These are phyloP conservation scores for Boleophthalmus pectinirostris DNA, from an alignment of 2,113 vertebrate species.

Conservation along the genomic window DNA sequence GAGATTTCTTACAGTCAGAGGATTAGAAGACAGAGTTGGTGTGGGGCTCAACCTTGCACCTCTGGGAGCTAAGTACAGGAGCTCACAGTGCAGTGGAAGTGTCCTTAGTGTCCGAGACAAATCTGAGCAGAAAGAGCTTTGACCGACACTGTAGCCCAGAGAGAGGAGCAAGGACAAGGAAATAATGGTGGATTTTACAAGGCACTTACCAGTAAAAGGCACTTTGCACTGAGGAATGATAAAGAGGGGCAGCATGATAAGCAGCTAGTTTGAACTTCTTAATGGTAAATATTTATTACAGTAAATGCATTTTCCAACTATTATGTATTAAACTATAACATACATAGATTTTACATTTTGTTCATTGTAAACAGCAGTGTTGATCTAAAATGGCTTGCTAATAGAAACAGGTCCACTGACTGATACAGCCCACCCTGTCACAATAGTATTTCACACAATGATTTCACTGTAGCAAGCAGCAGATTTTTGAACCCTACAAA, in stretches of 20 bases:
- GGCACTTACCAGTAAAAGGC: constrained; percentile 3
- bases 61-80: background rate
- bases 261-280: background rate
- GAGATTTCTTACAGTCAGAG: constrained; percentile 35
- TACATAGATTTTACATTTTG: background rate
- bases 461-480: background rate
- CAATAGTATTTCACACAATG: background rate
- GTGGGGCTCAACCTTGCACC: constrained; percentile 23
- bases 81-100: background rate
- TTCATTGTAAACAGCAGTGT: background rate
- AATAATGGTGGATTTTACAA: constrained; percentile 9
- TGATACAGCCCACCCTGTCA: background rate
- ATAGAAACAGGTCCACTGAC: background rate
- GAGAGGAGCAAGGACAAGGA: background rate
- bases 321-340: background rate
- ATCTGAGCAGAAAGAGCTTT: background rate
- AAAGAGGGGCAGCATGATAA: background rate
- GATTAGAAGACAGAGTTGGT: constrained; percentile 32
- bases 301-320: background rate
- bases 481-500: too few species aligned
- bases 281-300: background rate
- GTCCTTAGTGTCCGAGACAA: background rate
- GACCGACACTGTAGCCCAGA: background rate
- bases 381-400: background rate
- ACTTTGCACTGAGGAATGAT: background rate